phyloP scores from a whole-genome alignment of 2,113 vertebrate genomes.

The Calyptommatus sinebrachiatus region DNA sequence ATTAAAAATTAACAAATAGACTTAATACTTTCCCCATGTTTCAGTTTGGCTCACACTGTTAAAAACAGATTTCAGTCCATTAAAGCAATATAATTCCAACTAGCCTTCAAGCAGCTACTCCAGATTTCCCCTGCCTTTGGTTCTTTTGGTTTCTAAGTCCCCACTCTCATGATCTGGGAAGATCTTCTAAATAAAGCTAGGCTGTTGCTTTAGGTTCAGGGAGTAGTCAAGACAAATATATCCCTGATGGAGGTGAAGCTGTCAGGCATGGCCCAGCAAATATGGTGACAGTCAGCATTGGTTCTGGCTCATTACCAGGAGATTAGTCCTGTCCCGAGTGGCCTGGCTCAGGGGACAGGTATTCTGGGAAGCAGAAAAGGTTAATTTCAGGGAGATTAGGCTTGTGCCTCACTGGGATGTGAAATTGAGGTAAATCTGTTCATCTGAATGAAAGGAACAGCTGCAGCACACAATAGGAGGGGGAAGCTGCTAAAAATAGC shows the following conservation, averaged over 20 bases:
- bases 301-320: conserved; percentile 25
- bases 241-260: not conserved
- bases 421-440: conserved; percentile 53
- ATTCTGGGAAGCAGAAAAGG: conserved; percentile 24
- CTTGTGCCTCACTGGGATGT: conserved; percentile 17
- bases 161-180: not conserved
- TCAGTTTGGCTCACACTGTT: not conserved
- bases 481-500: conserved; percentile 49
- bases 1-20: not conserved
- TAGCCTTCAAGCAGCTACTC: not conserved
- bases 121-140: not conserved
- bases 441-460: conserved; percentile 35
- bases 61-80: not conserved
- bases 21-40: not conserved
- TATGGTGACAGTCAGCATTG: not conserved
- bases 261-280: conserved; percentile 7
- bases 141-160: not conserved
- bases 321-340: conserved; percentile 32
- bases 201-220: not conserved
- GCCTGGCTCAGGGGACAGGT: not conserved
- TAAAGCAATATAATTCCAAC: not conserved
- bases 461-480: rapidly evolving
- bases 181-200: not conserved
- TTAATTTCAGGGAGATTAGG: conserved; percentile 61
- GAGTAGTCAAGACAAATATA: not conserved